Evolutionary conservation across 2,888 invertebrate genomes (phyloP).

Genomic region (Eupithecia tripunctaria): DNA sequence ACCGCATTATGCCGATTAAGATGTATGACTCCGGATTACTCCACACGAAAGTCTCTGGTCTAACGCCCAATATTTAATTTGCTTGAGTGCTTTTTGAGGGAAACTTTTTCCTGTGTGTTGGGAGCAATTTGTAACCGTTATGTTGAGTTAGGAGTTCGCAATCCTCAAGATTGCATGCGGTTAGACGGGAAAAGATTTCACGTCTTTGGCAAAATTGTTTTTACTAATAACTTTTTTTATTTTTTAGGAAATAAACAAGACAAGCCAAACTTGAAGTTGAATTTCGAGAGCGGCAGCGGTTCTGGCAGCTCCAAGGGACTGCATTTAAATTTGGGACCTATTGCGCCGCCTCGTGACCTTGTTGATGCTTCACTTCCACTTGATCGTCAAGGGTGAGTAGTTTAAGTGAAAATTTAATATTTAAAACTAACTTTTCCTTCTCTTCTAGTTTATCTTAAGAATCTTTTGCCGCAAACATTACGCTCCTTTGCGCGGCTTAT

Average conservation of each 20-base stretch:
- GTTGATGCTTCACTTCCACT: constrained; percentile 92
- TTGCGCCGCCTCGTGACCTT: constrained; percentile 88
- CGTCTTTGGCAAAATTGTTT: neutral
- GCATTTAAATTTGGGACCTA: constrained; percentile 89
- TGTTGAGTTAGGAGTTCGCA: constrained; percentile 72
- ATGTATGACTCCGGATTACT: constrained; percentile 77
- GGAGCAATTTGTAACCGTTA: constrained; percentile 81
- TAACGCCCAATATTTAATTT: constrained; percentile 81
- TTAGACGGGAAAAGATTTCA: constrained; percentile 47
- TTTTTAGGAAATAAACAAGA: constrained; percentile 81
- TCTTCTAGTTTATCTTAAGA: neutral
- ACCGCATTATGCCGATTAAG: constrained; percentile 82
- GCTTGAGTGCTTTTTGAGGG: constrained; percentile 80
- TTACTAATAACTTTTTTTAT: constrained; percentile 31
- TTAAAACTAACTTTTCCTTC: too few species aligned
- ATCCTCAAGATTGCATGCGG: constrained; percentile 60
- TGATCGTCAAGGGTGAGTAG: constrained; percentile 93
- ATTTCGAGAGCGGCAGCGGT: constrained; percentile 85
- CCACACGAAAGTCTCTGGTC: constrained; percentile 67
- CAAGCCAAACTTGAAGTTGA: constrained; percentile 89
- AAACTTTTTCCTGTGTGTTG: constrained; percentile 75
- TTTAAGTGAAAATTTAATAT: neutral
- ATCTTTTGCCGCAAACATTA: too few species aligned
- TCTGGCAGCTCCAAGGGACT: constrained; percentile 82
- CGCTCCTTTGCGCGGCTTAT: too few species aligned